Evolutionary conservation across 2,113 vertebrate species (phyloP), one percentile per base, ranked within the genome.

Genomic region (Muntiacus reevesi): DNA sequence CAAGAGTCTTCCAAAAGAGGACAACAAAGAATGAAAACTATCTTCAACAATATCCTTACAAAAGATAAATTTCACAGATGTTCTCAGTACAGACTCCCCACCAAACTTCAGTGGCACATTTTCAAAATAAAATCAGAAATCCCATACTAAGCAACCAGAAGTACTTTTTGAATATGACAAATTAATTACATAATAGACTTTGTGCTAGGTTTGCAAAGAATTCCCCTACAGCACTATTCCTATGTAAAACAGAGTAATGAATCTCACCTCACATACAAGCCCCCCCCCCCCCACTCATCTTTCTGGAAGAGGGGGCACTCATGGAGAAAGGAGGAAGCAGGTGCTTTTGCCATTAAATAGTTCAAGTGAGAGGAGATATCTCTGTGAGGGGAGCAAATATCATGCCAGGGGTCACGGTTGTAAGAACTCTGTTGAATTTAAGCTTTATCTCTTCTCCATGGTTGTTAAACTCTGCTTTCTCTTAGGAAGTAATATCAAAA

Each of bases 121-220:
- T 52, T 87, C 55, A n/a, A 15, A 43, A 40, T 74, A 94, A 97
- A 94, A 92, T 94, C 47, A 82, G 83, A 96, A 87, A 93, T 76
- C 45, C 45, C 25, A 79, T 7, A 78, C 9, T 76, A 87, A 93
- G 50, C 45, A 55, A 85, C 15, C 5, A 94, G 74, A 96, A 62
- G 45, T 5, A 92, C 33, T 87, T 54, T 90, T 15, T 67, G 40
- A 95, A 94, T 79, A 55, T 67, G 36, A 95, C 14, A 93, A 78
- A 86, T 81, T 54, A 87, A 67, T 81, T 84, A 64, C 62, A 7
- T 50, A 85, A 71, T 40, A 82, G 62, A 27, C 23, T 86, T 71
- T 67, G 50, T 86, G 45, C 60, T 92, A 45, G 40, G 27, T 87
- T 92, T 96, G 33, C 78, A 93, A 96, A 91, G 40, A 71, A 93